Conservation (phyloP, 2,797 vertebrate genomes). For the Pteronotus mesoamericanus region DNA sequence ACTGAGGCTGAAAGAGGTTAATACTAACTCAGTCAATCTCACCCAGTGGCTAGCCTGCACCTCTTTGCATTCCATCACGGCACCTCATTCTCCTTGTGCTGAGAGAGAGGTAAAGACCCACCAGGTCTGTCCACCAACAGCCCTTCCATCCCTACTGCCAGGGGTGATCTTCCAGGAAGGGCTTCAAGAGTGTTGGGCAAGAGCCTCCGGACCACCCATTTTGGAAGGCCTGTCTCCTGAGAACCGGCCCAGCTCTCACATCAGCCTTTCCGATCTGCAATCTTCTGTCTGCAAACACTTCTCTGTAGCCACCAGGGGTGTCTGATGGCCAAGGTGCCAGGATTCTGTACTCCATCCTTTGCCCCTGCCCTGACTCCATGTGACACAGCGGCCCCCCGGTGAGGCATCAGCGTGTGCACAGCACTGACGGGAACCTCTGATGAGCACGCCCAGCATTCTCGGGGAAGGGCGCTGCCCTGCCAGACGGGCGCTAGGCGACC, state of each 20-base stretch:
- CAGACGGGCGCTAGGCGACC: rapidly evolving
- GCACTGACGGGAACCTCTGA: not conserved
- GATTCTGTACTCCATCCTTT: not conserved
- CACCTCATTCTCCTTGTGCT: not conserved
- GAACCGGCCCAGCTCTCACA: rapidly evolving
- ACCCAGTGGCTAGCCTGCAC: rapidly evolving
- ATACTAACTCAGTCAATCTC: not conserved
- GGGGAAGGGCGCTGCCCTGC: not conserved
- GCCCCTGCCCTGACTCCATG: not conserved
- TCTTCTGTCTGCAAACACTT: not conserved
- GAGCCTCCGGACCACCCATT: not conserved
- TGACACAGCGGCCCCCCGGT: not conserved
- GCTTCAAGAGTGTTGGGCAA: not conserved
- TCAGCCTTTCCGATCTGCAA: not conserved
- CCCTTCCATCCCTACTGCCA: not conserved
- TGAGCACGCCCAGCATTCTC: rapidly evolving
- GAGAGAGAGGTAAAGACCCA: not conserved
- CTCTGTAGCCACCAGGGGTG: not conserved
- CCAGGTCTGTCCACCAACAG: not conserved
- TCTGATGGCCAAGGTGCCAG: not conserved
- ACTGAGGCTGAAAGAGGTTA: not conserved
- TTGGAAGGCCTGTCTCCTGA: not conserved
- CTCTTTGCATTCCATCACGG: not conserved
- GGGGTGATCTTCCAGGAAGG: not conserved
- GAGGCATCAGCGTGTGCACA: not conserved